Conservation (phyloP, 2,113 vertebrate genomes). For the Sorex araneus region DNA sequence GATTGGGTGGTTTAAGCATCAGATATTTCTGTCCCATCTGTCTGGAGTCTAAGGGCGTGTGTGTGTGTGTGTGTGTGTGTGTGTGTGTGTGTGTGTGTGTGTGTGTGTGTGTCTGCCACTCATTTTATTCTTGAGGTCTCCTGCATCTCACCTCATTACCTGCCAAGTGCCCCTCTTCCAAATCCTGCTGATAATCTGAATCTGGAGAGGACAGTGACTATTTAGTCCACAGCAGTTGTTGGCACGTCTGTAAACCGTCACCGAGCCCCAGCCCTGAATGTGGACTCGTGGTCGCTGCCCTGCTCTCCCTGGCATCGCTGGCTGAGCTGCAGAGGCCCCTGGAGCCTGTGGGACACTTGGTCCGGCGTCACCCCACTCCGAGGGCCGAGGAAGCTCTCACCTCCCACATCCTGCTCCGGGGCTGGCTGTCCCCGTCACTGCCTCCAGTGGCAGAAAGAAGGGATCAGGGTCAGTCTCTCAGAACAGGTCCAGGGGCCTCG, state of each 20-base stretch:
- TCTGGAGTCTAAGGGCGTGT: background rate
- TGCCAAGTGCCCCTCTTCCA: background rate
- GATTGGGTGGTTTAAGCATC: background rate
- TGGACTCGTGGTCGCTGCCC: slow-evolving; percentile 21
- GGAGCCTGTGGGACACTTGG: background rate
- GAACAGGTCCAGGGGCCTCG: background rate
- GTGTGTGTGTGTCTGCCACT: background rate
- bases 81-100: too few relatives aligned
- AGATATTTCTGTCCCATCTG: background rate
- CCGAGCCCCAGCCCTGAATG: background rate
- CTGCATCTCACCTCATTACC: background rate
- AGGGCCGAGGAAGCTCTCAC: background rate
- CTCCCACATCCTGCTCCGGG: slow-evolving; percentile 18
- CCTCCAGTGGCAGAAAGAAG: slow-evolving; percentile 8
- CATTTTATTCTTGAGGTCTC: background rate
- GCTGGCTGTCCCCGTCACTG: background rate
- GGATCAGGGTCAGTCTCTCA: background rate
- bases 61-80: too few relatives aligned
- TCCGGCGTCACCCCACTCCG: background rate
- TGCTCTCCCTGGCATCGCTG: slow-evolving; percentile 7
- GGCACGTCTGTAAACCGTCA: background rate
- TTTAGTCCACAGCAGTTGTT: background rate
- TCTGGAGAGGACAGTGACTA: background rate
- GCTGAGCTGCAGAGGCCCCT: background rate
- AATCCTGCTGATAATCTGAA: background rate